phyloP scores from a whole-genome alignment of 1,140 invertebrate genomes.

The Stegodyphus dumicola region DNA sequence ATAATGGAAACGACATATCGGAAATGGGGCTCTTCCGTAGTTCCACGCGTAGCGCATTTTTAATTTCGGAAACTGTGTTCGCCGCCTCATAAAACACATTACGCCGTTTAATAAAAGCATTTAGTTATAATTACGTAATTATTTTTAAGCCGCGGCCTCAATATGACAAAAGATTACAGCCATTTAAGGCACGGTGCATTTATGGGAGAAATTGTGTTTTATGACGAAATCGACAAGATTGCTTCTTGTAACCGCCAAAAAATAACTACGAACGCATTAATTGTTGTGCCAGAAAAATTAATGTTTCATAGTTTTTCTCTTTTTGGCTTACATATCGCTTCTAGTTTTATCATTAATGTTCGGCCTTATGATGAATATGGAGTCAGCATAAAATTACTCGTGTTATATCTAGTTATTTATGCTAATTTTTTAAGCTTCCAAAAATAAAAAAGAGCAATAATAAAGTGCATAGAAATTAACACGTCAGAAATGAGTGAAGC shows the following conservation, averaged over 20 bases:
- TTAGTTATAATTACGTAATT: constrained; percentile 59
- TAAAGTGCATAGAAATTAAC: too few relatives aligned
- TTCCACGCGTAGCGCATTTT: constrained; percentile 1
- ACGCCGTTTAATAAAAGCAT: constrained; percentile 49
- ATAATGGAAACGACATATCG: constrained; percentile 7
- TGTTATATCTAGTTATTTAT: too few relatives aligned
- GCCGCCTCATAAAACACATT: constrained; percentile 41
- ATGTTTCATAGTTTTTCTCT: constrained; percentile 19
- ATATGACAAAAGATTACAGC: constrained; percentile 42
- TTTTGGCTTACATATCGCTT: constrained; percentile 31
- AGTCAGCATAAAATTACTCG: too few relatives aligned
- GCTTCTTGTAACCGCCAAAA: neutral
- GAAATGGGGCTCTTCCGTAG: neutral
- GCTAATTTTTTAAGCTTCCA: too few relatives aligned
- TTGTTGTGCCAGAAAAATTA: constrained; percentile 27
- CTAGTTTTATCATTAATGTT: constrained; percentile 17
- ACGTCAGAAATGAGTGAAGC: too few relatives aligned
- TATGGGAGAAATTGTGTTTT: constrained; percentile 33
- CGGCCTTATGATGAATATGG: too few relatives aligned
- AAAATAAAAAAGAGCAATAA: too few relatives aligned
- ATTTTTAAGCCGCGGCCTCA: constrained; percentile 37
- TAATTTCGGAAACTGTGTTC: constrained; percentile 49
- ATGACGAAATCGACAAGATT: constrained; percentile 35
- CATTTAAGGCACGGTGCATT: neutral
- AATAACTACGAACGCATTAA: constrained; percentile 47